Percentiles rank a stretch among this genome's conserved stretches.
These are phyloP conservation scores for Holocentrus rufus DNA, from an alignment of 2,797 vertebrate genomes.

Conservation along the genomic window DNA sequence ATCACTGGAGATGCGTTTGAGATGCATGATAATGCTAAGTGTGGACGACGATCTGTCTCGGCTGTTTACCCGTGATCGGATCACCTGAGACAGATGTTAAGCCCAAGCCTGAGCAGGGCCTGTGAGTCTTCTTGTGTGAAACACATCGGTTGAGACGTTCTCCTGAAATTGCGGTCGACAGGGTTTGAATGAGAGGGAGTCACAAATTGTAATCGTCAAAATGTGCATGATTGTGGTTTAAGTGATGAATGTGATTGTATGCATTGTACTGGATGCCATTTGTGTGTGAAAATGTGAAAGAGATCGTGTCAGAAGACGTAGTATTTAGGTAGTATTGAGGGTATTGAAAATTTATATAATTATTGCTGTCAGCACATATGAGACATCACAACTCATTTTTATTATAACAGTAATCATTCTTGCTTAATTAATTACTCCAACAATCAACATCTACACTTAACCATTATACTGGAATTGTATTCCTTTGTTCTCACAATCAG, in stretches of 20 bases:
- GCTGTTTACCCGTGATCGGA: too few relatives aligned
- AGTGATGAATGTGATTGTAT: conserved; percentile 1
- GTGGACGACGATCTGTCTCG: too few relatives aligned
- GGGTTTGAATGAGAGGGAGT: conserved; percentile 18
- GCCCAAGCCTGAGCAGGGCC: too few relatives aligned
- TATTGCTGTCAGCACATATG: background rate
- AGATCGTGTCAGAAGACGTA: too few relatives aligned
- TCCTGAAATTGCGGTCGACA: background rate
- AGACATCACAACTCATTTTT: background rate
- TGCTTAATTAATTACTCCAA: conserved; percentile 39
- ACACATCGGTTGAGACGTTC: too few relatives aligned
- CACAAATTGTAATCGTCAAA: conserved; percentile 13
- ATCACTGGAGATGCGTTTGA: too few relatives aligned
- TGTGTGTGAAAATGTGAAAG: background rate
- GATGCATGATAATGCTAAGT: too few relatives aligned
- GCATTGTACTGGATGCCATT: background rate
- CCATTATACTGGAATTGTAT: conserved; percentile 22
- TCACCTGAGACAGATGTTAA: too few relatives aligned
- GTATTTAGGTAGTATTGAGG: background rate
- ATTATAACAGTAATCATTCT: background rate
- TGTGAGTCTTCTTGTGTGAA: too few relatives aligned
- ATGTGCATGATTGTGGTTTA: background rate
- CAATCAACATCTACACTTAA: conserved; percentile 13
- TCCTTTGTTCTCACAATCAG: conserved; percentile 66
- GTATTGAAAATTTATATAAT: too few relatives aligned